Conservation (phyloP, 1,140 invertebrate genomes). For the Ostrea edulis region DNA sequence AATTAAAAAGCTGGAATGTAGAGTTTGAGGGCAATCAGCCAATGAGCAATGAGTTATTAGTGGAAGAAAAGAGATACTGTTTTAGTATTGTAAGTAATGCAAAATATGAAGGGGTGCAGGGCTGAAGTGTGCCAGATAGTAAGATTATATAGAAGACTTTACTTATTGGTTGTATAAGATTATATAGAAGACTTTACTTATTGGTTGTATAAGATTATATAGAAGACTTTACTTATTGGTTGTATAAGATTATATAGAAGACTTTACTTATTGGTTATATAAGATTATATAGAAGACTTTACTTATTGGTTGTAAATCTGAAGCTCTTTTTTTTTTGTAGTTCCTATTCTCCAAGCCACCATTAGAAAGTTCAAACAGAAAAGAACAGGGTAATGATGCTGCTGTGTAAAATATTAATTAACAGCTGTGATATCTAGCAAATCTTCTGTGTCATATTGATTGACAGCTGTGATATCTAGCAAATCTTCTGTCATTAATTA, state of each 20-base stretch:
- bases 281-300: too few relatives aligned
- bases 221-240: neutral
- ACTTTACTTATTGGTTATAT: neutral
- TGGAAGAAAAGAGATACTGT: neutral
- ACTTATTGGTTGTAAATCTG: neutral
- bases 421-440: neutral
- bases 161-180: neutral
- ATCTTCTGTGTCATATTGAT: too few relatives aligned
- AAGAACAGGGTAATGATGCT: conserved; percentile 86
- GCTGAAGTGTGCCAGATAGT: too few relatives aligned
- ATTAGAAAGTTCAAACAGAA: conserved; percentile 83
- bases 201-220: neutral
- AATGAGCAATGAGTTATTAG: neutral
- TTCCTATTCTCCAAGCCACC: conserved; percentile 94
- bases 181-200: neutral
- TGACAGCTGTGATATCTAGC: neutral
- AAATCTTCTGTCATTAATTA: too few relatives aligned
- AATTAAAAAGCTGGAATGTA: neutral
- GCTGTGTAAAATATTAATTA: neutral
- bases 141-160: too few relatives aligned
- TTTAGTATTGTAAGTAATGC: neutral
- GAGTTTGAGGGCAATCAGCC: neutral
- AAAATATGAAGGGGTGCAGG: too few relatives aligned
- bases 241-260: neutral
- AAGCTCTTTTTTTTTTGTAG: conserved; percentile 66